Percentiles rank a stretch among this genome's conserved stretches.
phyloP scores from a whole-genome alignment of 2,888 invertebrate species.

The Strigamia transsilvanica region DNA sequence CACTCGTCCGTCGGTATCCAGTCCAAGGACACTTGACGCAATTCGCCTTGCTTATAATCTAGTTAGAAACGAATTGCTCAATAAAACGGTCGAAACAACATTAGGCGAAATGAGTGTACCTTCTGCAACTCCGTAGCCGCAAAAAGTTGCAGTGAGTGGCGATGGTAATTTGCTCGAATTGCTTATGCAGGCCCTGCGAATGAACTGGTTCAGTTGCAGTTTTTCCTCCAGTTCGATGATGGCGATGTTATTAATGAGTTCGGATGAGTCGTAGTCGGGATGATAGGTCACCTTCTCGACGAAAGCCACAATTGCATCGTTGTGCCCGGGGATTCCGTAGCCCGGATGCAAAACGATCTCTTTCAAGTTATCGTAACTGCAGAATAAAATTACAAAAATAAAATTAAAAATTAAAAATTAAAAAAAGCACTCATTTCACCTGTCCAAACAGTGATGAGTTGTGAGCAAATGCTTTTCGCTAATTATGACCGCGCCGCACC shows the following conservation, averaged over 20 bases:
- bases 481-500: background rate
- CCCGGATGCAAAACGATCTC: background rate
- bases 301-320: background rate
- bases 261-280: background rate
- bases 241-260: background rate
- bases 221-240: background rate
- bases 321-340: slow-evolving; percentile 24
- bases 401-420: too few species aligned
- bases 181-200: background rate
- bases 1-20: background rate
- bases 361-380: background rate
- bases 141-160: background rate
- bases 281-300: background rate
- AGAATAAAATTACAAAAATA: background rate
- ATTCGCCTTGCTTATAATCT: background rate
- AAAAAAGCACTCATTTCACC: background rate
- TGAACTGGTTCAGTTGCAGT: background rate
- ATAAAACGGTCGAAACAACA: too few species aligned
- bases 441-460: background rate
- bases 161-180: background rate
- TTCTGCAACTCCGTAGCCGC: background rate
- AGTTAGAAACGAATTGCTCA: background rate
- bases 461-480: background rate
- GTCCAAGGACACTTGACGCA: background rate
- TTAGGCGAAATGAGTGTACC: background rate